These are phyloP conservation scores for Muschampia plurimacula DNA, from an alignment of 2,888 invertebrate genomes.

Conservation along the genomic window DNA sequence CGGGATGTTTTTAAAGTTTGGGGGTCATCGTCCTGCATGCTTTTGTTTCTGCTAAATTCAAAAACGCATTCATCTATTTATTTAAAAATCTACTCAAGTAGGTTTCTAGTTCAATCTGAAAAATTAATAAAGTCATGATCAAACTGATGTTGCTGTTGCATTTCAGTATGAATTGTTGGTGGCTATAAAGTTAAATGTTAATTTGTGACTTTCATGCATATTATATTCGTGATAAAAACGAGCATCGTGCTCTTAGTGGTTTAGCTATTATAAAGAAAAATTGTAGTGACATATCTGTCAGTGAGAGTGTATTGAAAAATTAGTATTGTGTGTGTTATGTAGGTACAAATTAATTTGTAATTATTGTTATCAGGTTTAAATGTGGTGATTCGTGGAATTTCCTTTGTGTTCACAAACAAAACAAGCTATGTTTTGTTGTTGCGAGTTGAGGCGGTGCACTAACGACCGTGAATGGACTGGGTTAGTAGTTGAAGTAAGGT, in stretches of 20 bases:
- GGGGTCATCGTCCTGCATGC: constrained; percentile 73
- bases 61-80: constrained; percentile 65
- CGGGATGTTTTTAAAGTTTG: constrained; percentile 56
- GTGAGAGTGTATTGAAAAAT: constrained; percentile 62
- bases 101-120: constrained; percentile 38
- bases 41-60: constrained; percentile 61
- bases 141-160: constrained; percentile 33
- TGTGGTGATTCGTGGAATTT: constrained; percentile 83
- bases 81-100: constrained; percentile 37
- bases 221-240: constrained; percentile 57
- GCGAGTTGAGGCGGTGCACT: constrained; percentile 81
- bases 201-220: constrained; percentile 71
- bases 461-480: constrained; percentile 77
- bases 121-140: constrained; percentile 29
- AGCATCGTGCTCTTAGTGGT: constrained; percentile 65
- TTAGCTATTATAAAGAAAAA: constrained; percentile 39
- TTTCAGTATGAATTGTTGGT: constrained; percentile 35
- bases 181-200: constrained; percentile 48
- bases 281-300: constrained; percentile 60
- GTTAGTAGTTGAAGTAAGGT: constrained; percentile 74
- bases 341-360: constrained; percentile 45
- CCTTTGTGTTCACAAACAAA: constrained; percentile 72
- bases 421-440: constrained; percentile 70
- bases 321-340: constrained; percentile 59
- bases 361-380: constrained; percentile 48